Evolutionary conservation across 1,140 invertebrate species (phyloP).

Genomic region (Kradibia gibbosae): DNA sequence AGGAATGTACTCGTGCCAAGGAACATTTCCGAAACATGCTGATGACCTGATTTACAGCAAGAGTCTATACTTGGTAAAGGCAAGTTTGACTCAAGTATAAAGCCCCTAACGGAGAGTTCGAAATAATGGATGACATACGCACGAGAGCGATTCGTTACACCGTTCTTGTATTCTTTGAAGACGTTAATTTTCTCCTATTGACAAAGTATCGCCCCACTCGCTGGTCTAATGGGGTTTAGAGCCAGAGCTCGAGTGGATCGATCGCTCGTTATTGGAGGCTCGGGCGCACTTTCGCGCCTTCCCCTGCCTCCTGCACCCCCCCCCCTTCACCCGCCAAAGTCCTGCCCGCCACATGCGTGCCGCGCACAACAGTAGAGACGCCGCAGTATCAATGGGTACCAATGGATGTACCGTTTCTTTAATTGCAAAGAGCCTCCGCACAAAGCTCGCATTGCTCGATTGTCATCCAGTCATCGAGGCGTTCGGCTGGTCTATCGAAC

Average conservation of each 20-base stretch:
- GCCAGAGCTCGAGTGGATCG: background rate
- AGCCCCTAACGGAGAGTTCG: background rate
- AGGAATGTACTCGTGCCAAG: background rate
- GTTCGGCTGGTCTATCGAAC: background rate
- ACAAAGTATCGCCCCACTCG: background rate
- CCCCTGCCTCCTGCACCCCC: background rate
- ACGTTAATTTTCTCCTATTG: constrained; percentile 23
- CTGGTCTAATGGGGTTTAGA: too few species aligned
- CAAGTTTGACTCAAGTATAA: background rate
- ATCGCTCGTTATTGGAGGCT: constrained; percentile 32
- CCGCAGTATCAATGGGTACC: constrained; percentile 50
- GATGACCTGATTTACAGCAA: background rate
- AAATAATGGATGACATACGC: constrained; percentile 26
- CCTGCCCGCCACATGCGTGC: background rate
- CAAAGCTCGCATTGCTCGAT: constrained; percentile 31
- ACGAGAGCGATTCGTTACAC: background rate
- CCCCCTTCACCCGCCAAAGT: background rate
- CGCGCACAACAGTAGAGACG: background rate
- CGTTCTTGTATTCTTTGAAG: background rate
- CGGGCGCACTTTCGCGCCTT: background rate
- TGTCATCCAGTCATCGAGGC: constrained; percentile 19
- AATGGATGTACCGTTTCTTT: constrained; percentile 60
- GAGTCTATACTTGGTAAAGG: too few species aligned
- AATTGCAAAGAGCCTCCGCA: constrained; percentile 57
- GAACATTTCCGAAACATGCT: background rate